Conservation (phyloP, 2,113 vertebrate genomes). For the Mirza zaza region DNA sequence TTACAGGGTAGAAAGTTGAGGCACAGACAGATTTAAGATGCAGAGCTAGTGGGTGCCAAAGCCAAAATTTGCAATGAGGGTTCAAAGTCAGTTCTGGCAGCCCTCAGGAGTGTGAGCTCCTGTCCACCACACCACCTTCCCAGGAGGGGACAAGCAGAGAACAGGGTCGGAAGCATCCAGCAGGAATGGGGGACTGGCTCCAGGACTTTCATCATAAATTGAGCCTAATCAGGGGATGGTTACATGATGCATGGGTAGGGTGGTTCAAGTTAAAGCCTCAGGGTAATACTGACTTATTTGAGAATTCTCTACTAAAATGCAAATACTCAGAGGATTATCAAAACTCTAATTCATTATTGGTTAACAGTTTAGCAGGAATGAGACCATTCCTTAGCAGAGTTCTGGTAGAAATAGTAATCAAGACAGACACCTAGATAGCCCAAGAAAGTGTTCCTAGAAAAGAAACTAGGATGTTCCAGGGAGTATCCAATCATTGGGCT, state of each 20-base stretch:
- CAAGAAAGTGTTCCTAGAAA: not conserved
- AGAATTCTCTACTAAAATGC: not conserved
- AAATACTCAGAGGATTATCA: not conserved
- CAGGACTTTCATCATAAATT: not conserved
- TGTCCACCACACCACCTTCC: not conserved
- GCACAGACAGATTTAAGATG: not conserved
- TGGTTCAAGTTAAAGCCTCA: not conserved
- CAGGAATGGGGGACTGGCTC: not conserved
- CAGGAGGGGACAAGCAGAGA: too few relatives aligned
- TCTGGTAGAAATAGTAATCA: not conserved
- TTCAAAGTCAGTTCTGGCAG: not conserved
- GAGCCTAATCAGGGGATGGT: not conserved
- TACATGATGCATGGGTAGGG: accelerated
- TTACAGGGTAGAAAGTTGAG: not conserved
- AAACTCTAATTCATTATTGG: not conserved
- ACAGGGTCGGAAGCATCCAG: accelerated
- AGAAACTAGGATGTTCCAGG: not conserved
- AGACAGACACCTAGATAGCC: not conserved
- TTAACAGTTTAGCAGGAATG: not conserved
- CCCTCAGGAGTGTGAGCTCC: not conserved
- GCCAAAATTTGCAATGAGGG: not conserved
- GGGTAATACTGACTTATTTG: not conserved
- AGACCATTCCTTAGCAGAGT: not conserved
- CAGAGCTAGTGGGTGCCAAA: not conserved
- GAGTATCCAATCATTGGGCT: not conserved